Evolutionary conservation across 2,888 invertebrate species (phyloP), one percentile per base, ranked within the genome.

Genomic region (Tiphia femorata): DNA sequence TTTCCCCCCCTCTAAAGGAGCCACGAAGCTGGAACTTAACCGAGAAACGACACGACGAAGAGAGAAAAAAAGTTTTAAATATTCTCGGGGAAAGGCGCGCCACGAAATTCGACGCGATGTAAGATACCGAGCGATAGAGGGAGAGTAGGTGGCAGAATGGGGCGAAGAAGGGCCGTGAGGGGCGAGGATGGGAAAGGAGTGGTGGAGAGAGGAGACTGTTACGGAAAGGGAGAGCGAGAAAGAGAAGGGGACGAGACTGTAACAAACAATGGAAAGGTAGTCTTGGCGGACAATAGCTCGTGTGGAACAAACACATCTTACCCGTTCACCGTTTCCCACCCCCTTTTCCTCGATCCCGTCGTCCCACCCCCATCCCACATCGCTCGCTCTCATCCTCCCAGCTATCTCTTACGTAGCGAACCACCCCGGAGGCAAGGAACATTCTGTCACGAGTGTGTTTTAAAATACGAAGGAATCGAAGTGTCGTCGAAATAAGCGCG

Each of bases 291-390:
- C 81, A 82, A 82, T 82, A 73, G 77, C 78, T 79, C 75, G 80
- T 79, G 77, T 80, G 81, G 79, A 82, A 81, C 80, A 81, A 80
- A 82, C 78, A 78, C 76, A 68, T 64, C 79, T 79, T 79, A 76
- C 70, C 65, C 68, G 62, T 67, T 68, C 67, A 56, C 64, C 56
- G 69, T 67, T 70, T 68, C 74, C 69, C 72, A 68, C 71, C 65
- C 65, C 62, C 55, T 48, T 58, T 25, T 42, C 43, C 51, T 53
- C 55, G 40, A 40, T 14, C 46, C 27, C 48, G 35, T 14, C 43
- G 29, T 33, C 49, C 46, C 29, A 33, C 33, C 33, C 10, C 33
- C n/a, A n/a, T 4, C 33, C 33, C n/a, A 33, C 4, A 6, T 33
- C 33, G 4, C 33, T n/a, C 14, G 4, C n/a, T 10, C 27, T 27